Conservation (phyloP, 2,888 invertebrate genomes). For the Patella caerulea region DNA sequence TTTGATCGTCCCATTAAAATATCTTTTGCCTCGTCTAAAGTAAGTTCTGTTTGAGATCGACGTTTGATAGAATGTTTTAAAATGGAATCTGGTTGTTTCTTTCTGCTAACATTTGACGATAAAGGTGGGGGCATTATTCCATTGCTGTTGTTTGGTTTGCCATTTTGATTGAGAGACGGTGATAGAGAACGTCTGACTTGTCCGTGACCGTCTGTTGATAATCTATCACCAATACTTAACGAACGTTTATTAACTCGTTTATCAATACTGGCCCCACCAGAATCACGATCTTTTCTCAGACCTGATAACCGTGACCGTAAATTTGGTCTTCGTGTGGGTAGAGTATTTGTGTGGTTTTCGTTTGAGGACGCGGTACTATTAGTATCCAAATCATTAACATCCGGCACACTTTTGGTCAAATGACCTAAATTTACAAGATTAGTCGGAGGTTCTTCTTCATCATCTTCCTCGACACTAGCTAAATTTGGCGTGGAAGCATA, state of each 20-base stretch:
- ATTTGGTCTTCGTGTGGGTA: conserved; percentile 23
- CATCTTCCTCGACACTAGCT: conserved; percentile 36
- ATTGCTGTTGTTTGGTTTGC: conserved; percentile 29
- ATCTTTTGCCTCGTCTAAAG: conserved; percentile 60
- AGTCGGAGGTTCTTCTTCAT: conserved; percentile 35
- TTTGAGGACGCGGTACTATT: conserved; percentile 24
- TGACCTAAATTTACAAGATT: conserved; percentile 38
- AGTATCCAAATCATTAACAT: conserved; percentile 42
- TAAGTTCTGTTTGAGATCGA: conserved; percentile 52
- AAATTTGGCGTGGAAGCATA: conserved; percentile 56
- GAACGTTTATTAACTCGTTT: conserved; percentile 14
- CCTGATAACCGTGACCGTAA: conserved; percentile 17
- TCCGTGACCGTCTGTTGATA: not conserved
- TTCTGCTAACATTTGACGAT: conserved; percentile 33
- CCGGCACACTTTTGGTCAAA: conserved; percentile 44
- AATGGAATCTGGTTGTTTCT: conserved; percentile 39
- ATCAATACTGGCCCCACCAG: not conserved
- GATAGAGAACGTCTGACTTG: conserved; percentile 14
- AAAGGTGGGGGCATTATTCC: conserved; percentile 54
- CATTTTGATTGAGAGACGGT: conserved; percentile 12
- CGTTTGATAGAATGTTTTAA: conserved; percentile 45
- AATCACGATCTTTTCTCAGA: conserved; percentile 13
- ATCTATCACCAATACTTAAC: conserved; percentile 1
- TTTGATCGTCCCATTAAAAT: conserved; percentile 63
- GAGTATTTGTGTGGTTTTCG: conserved; percentile 26